These are phyloP conservation scores for Tenodera sinensis DNA, from an alignment of 2,888 invertebrate species.

Conservation along the genomic window DNA sequence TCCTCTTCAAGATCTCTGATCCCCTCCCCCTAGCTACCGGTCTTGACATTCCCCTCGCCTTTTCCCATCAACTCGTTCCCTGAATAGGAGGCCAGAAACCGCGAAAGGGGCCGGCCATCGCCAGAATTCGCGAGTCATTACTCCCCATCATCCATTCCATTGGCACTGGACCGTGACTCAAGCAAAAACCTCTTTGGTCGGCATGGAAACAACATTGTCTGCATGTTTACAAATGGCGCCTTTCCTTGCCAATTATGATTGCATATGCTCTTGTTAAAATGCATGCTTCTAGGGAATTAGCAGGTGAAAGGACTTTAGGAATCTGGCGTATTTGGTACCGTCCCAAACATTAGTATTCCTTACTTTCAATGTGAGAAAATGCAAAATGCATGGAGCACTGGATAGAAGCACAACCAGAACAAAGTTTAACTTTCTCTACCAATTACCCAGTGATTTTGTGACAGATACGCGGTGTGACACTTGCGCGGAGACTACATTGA, in stretches of 20 bases:
- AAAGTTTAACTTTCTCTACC: too few relatives aligned
- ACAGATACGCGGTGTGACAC: too few relatives aligned
- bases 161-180: constrained; percentile 4
- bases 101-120: constrained; percentile 20
- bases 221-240: neutral
- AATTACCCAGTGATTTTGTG: too few relatives aligned
- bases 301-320: neutral
- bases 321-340: neutral
- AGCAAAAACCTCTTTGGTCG: neutral
- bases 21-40: neutral
- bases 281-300: neutral
- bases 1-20: neutral
- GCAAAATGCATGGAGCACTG: too few relatives aligned
- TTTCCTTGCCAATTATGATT: neutral
- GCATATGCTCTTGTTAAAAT: neutral
- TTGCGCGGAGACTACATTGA: too few relatives aligned
- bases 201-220: neutral
- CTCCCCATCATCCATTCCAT: constrained; percentile 4
- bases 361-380: too few relatives aligned
- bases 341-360: too few relatives aligned
- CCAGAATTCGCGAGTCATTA: constrained; percentile 19
- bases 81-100: constrained; percentile 20
- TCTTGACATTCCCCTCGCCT: neutral
- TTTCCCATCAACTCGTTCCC: neutral
- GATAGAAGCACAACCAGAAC: too few relatives aligned